Percentiles rank a stretch among this genome's conserved stretches.
Evolutionary conservation across 2,797 vertebrate genomes (phyloP).

Genomic region (Esox masquinongy): DNA sequence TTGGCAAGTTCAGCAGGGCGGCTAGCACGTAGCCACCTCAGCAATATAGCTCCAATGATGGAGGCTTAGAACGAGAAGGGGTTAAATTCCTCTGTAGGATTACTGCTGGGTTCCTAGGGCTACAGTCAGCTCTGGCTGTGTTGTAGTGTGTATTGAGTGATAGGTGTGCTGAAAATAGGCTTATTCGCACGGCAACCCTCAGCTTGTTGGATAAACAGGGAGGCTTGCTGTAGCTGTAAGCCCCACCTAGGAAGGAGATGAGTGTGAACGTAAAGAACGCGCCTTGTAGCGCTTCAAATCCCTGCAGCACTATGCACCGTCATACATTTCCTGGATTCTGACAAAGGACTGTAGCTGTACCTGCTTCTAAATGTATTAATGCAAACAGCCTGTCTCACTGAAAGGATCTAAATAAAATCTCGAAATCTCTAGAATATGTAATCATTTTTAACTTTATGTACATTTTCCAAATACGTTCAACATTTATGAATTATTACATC

Average conservation of each 20-base stretch:
- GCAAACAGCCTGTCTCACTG: neutral
- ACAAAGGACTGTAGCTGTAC: neutral
- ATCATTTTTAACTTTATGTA: neutral
- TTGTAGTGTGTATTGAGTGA: slow-evolving; percentile 68
- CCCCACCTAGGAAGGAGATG: slow-evolving; percentile 64
- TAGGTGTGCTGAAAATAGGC: slow-evolving; percentile 71
- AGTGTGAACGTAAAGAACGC: slow-evolving; percentile 57
- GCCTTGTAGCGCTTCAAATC: slow-evolving; percentile 56
- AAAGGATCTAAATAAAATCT: neutral
- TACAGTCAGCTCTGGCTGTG: slow-evolving; percentile 61
- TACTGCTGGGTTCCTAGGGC: slow-evolving; percentile 66
- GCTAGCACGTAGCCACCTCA: neutral
- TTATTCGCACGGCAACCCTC: slow-evolving; percentile 78
- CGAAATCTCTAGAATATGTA: neutral
- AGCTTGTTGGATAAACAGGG: slow-evolving; percentile 74
- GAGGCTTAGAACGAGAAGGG: slow-evolving; percentile 33
- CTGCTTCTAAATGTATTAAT: neutral
- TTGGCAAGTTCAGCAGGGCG: neutral
- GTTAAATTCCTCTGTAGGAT: slow-evolving; percentile 75
- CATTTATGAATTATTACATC: neutral
- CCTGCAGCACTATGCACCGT: slow-evolving; percentile 35
- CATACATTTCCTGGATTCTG: neutral
- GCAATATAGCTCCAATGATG: neutral
- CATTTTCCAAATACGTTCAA: neutral
- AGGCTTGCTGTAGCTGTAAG: slow-evolving; percentile 58